Evolutionary conservation across 2,888 invertebrate genomes (phyloP).

Genomic region (Eubasilissa splendida): DNA sequence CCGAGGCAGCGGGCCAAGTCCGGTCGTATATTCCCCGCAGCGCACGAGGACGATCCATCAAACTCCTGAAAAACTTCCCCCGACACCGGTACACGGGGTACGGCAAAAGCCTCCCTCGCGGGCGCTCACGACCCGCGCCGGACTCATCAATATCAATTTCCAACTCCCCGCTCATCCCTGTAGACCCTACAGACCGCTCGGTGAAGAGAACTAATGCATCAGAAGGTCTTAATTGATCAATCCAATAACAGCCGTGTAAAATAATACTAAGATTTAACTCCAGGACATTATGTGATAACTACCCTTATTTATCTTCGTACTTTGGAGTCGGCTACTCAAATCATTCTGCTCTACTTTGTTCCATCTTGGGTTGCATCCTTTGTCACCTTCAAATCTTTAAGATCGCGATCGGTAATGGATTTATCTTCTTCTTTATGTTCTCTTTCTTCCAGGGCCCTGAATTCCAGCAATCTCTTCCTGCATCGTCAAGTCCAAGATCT

Average conservation of each 20-base stretch:
- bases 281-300: too few relatives aligned
- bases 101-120: slow-evolving; percentile 22
- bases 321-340: too few relatives aligned
- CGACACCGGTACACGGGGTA: slow-evolving; percentile 21
- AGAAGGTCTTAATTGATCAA: neutral
- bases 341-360: too few relatives aligned
- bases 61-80: slow-evolving; percentile 38
- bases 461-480: too few relatives aligned
- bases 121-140: slow-evolving; percentile 37
- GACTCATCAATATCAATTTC: slow-evolving; percentile 57
- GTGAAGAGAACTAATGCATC: slow-evolving; percentile 14
- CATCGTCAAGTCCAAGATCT: too few relatives aligned
- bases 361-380: too few relatives aligned
- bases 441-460: too few relatives aligned
- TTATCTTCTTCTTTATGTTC: too few relatives aligned
- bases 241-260: neutral
- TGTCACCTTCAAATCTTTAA: too few relatives aligned
- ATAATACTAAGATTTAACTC: too few relatives aligned
- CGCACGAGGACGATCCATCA: slow-evolving; percentile 38
- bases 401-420: too few relatives aligned
- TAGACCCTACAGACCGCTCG: neutral
- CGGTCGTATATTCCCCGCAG: slow-evolving; percentile 10
- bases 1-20: neutral
- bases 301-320: too few relatives aligned
- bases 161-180: slow-evolving; percentile 1